A percentile compares a stretch with the other conserved stretches of the same genome.
phyloP scores from a whole-genome alignment of 1,140 invertebrate genomes.

The Wasmannia auropunctata region DNA sequence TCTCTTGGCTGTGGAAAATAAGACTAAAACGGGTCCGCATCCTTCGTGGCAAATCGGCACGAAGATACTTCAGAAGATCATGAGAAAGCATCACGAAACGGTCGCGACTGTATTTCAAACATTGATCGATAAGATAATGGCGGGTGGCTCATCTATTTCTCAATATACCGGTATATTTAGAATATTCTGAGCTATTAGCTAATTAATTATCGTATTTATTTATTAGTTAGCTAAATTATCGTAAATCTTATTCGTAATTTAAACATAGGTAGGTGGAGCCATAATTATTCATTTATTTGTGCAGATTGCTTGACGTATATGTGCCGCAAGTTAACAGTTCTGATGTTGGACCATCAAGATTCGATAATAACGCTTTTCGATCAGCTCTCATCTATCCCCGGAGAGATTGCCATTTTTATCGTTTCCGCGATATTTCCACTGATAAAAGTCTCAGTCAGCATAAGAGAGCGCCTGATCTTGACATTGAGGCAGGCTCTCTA shows the following conservation, averaged over 20 bases:
- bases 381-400: conserved; percentile 83
- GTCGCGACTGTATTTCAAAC: conserved; percentile 82
- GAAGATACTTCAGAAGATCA: conserved; percentile 85
- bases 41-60: conserved; percentile 83
- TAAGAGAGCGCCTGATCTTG: conserved; percentile 86
- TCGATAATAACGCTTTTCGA: conserved; percentile 85
- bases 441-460: conserved; percentile 81
- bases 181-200: background rate
- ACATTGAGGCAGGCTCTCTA: conserved; percentile 87
- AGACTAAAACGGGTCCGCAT: conserved; percentile 71
- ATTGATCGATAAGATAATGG: conserved; percentile 84
- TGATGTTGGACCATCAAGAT: conserved; percentile 84
- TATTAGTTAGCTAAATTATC: background rate
- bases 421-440: conserved; percentile 85
- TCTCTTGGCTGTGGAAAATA: conserved; percentile 82
- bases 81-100: conserved; percentile 84
- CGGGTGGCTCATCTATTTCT: conserved; percentile 75
- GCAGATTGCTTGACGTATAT: conserved; percentile 86
- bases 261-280: background rate
- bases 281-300: conserved; percentile 13
- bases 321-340: conserved; percentile 82
- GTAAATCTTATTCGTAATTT: background rate
- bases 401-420: conserved; percentile 80
- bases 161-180: conserved; percentile 85
- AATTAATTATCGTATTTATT: background rate